These are phyloP conservation scores for Sigmodon hispidus DNA, from an alignment of 2,113 vertebrate species.

Conservation along the genomic window DNA sequence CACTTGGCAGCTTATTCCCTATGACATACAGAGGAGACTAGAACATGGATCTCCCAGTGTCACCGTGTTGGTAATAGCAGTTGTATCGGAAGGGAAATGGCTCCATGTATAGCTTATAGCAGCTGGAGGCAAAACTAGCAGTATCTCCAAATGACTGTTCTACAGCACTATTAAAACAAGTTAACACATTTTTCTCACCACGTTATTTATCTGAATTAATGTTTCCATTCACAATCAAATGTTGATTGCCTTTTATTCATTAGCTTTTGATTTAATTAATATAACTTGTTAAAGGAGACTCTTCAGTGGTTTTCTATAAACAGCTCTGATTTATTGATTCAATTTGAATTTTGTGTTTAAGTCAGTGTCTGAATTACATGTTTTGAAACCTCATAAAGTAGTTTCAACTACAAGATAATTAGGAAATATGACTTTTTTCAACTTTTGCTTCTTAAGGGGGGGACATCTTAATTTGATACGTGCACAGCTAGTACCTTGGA, in stretches of 20 bases:
- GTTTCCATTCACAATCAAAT: slow-evolving; percentile 69
- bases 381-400: slow-evolving; percentile 65
- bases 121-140: neutral
- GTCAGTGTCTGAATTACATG: slow-evolving; percentile 56
- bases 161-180: neutral
- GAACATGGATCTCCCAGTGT: neutral
- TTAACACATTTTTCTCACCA: slow-evolving; percentile 36
- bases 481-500: neutral
- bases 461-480: slow-evolving; percentile 39
- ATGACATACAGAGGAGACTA: neutral
- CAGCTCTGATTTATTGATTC: slow-evolving; percentile 69
- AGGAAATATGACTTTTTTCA: neutral
- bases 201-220: slow-evolving; percentile 73
- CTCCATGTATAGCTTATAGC: neutral
- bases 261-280: slow-evolving; percentile 81
- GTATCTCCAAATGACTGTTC: neutral
- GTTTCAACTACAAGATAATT: slow-evolving; percentile 23
- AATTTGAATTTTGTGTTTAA: slow-evolving; percentile 68
- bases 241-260: slow-evolving; percentile 80
- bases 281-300: slow-evolving; percentile 71
- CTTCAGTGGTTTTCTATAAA: slow-evolving; percentile 77
- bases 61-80: neutral
- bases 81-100: neutral
- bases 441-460: neutral
- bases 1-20: neutral